These are phyloP conservation scores for Glareola pratincola DNA, from an alignment of 2,113 vertebrate genomes.

Conservation along the genomic window DNA sequence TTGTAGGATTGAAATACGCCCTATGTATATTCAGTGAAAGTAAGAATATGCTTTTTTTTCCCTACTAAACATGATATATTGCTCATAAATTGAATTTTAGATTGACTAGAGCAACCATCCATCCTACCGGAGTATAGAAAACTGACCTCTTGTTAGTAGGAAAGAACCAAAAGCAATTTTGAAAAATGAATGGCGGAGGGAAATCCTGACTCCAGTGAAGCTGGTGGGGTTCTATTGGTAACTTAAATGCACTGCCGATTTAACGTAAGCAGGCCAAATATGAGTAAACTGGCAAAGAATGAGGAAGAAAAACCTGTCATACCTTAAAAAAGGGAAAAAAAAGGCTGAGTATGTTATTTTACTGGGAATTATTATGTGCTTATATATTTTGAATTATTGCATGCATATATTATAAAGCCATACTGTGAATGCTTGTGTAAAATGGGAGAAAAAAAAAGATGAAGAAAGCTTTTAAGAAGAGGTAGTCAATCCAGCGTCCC, in stretches of 20 bases:
- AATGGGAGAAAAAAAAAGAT: background rate
- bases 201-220: background rate
- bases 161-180: background rate
- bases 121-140: background rate
- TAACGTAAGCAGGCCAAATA: background rate
- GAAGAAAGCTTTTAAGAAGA: background rate
- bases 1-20: background rate
- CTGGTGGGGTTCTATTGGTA: background rate
- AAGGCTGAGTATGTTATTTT: background rate
- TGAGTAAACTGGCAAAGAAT: background rate
- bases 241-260: background rate
- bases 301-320: background rate
- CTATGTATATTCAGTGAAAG: background rate
- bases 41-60: background rate
- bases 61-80: background rate
- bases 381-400: background rate
- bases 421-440: background rate
- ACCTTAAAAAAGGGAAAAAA: background rate
- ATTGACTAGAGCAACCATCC: background rate
- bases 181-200: background rate
- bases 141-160: background rate
- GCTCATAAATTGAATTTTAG: background rate
- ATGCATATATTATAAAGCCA: background rate
- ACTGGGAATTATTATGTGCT: background rate
- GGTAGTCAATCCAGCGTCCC: background rate